Conservation (phyloP, 1,140 invertebrate species). For the Nasonia giraulti region DNA sequence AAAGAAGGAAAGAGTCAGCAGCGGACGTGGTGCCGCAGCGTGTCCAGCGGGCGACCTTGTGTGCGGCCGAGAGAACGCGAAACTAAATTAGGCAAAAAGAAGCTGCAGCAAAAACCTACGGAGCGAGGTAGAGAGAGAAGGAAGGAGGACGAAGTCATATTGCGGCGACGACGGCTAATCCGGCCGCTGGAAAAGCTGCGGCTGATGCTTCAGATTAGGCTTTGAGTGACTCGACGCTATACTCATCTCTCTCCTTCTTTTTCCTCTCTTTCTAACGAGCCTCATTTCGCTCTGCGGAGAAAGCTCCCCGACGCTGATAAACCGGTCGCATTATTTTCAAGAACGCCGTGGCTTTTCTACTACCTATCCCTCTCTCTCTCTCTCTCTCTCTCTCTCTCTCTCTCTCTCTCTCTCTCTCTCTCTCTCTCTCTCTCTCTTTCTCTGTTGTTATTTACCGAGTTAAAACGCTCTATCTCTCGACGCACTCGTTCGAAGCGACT, state of each 20-base stretch:
- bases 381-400: too few species aligned
- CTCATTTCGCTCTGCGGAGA: neutral
- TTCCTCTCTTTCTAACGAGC: neutral
- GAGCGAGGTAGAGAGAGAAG: neutral
- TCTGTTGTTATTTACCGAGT: neutral
- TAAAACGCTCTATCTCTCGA: neutral
- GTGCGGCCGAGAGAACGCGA: neutral
- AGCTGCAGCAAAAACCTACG: neutral
- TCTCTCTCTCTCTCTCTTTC: too few species aligned
- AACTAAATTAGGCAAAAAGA: neutral
- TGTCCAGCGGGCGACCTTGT: neutral
- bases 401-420: too few species aligned
- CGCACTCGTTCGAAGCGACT: too few species aligned
- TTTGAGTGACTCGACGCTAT: slow-evolving; percentile 2
- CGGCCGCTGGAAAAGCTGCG: neutral
- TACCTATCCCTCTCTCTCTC: too few species aligned
- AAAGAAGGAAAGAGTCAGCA: neutral
- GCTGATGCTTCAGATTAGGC: neutral
- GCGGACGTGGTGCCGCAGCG: neutral
- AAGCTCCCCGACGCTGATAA: neutral
- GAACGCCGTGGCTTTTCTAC: neutral
- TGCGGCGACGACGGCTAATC: neutral
- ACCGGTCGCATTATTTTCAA: neutral
- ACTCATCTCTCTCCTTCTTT: neutral
- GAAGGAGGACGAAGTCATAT: slow-evolving; percentile 1